phyloP scores from a whole-genome alignment of 2,797 vertebrate species.

The Cichlasoma orientale region DNA sequence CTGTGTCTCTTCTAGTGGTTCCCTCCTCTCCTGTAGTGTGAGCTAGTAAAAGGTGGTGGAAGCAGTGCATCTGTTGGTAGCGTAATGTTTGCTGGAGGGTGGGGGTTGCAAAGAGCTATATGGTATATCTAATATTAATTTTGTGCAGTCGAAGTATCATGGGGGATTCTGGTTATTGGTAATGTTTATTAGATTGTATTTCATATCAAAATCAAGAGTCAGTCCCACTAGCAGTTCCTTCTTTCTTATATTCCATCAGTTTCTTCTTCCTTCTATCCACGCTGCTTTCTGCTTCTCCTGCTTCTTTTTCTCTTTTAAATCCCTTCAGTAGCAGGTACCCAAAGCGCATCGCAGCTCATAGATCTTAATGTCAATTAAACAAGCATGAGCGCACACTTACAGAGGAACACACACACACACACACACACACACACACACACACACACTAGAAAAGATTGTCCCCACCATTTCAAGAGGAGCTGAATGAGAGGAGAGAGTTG shows the following conservation, averaged over 20 bases:
- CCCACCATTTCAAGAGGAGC: slow-evolving; percentile 31
- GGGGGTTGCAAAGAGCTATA: neutral
- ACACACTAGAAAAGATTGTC: slow-evolving; percentile 25
- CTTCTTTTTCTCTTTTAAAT: slow-evolving; percentile 6
- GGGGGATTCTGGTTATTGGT: neutral
- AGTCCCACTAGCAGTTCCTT: accelerated
- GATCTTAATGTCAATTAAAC: slow-evolving; percentile 63
- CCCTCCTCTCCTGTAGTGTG: slow-evolving; percentile 45
- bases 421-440: slow-evolving; percentile 11
- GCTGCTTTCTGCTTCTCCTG: neutral
- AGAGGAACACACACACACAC: neutral
- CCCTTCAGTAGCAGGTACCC: slow-evolving; percentile 40
- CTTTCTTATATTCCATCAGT: neutral
- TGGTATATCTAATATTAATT: neutral
- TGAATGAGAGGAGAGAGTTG: slow-evolving; percentile 52
- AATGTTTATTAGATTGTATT: neutral
- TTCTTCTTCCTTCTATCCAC: neutral
- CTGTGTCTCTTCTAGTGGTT: slow-evolving; percentile 10
- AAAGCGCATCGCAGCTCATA: slow-evolving; percentile 39
- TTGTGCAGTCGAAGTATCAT: neutral
- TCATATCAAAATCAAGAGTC: neutral
- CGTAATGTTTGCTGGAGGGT: neutral
- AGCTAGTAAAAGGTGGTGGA: slow-evolving; percentile 50
- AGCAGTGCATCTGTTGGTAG: slow-evolving; percentile 41
- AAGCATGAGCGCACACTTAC: slow-evolving; percentile 23